phyloP scores from a whole-genome alignment of 2,888 invertebrate genomes.

The Synergus gifuensis region DNA sequence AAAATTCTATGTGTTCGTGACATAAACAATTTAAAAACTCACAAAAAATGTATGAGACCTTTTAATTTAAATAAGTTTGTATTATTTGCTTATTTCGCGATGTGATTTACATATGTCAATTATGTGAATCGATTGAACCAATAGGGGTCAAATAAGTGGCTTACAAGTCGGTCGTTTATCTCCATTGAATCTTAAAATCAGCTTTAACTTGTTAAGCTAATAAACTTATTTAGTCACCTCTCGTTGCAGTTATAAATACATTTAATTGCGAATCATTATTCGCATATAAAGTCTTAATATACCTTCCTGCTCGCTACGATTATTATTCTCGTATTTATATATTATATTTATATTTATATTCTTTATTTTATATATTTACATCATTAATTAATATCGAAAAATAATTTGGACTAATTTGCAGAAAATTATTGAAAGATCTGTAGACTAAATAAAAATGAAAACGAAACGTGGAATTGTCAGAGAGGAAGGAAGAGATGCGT shows the following conservation, averaged over 20 bases:
- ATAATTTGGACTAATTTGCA: background rate
- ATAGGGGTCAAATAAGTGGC: slow-evolving; percentile 12
- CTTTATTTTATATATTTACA: too few relatives aligned
- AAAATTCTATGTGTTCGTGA: background rate
- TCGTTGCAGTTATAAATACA: background rate
- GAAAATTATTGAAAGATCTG: slow-evolving; percentile 2
- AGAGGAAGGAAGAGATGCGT: slow-evolving; percentile 53
- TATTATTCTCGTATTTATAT: too few relatives aligned
- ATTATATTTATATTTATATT: too few relatives aligned
- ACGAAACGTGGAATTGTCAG: slow-evolving; percentile 30
- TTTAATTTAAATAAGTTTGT: background rate
- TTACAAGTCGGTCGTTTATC: slow-evolving; percentile 2
- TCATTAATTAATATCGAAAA: background rate
- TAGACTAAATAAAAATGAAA: slow-evolving; percentile 5
- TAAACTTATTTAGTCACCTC: slow-evolving; percentile 17
- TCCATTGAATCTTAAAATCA: slow-evolving; percentile 14
- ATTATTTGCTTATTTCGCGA: background rate
- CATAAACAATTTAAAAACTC: background rate
- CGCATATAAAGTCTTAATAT: too few relatives aligned
- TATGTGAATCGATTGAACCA: slow-evolving; percentile 26
- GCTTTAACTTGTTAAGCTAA: slow-evolving; percentile 33
- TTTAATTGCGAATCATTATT: background rate
- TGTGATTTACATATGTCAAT: slow-evolving; percentile 32
- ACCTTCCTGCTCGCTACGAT: too few relatives aligned
- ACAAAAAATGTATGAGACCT: background rate